Evolutionary conservation across 2,113 vertebrate genomes (phyloP), one percentile per base, ranked within the genome.

Genomic region (Spermophilus dauricus): DNA sequence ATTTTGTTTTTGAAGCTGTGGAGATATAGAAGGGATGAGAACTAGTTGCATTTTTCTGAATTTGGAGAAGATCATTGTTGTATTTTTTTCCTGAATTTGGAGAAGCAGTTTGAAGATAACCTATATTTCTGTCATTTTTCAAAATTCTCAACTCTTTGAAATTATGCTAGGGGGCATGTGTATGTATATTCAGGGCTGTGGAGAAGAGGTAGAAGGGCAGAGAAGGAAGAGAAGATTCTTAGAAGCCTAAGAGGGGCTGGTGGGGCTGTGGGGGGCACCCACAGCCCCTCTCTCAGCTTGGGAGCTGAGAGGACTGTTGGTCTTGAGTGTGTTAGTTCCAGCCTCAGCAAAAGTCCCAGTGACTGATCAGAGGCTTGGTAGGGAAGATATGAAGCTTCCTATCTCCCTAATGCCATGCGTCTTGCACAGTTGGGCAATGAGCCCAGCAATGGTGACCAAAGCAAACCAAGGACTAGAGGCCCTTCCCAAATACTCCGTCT

Each of bases 11-110:
- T 63, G 63, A 72, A 9, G 37, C 32, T 32, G 0, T 42, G n/a
- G 56, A 56, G 72, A 8, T 26, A n/a, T 69, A 92, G 65, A 92
- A 89, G 65, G 28, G 77, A 42, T 88, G 53, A 92, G 30, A 93
- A 48, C 32, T 51, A 18, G 61, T 61, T 95, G 12, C 81, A 53
- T 85, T 37, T 80, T 69, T 34, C 8, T 67, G 85, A 89, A 89
- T 95, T 85, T 34, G 20, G 73, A 16, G 73, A 45, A 45, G 45
- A 45, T 45, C 7, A 45, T 45, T 9, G 45, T 45, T 45, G 45
- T 8, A 45, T 45, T 45, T 45, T 45, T 45, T 45, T 45, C 9
- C 45, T 45, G 45, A 45, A 45, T 45, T 45, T 45, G 45, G 45
- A 45, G 8, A 45, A 45, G 45, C 45, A 45, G 20, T 67, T 90